A percentile compares a stretch with the other conserved stretches of the same genome.
Conservation (phyloP, 2,113 vertebrate genomes). For the Varanus salvator region DNA sequence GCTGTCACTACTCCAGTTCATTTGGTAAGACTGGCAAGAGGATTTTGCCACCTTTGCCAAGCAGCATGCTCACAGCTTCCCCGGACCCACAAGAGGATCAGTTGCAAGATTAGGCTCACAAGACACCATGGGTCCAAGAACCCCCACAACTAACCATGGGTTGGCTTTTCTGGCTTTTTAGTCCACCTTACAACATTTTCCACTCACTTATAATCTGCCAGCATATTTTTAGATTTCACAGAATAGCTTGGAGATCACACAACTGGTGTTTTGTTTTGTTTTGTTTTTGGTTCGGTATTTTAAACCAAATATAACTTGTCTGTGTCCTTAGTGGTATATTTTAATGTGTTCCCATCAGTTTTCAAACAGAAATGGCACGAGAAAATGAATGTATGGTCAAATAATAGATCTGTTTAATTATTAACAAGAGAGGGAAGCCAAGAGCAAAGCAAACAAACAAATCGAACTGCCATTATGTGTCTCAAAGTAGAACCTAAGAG, state of each 20-base stretch:
- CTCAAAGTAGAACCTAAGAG: neutral
- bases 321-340: neutral
- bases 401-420: constrained; percentile 20
- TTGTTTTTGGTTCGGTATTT: too few relatives aligned
- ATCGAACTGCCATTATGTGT: constrained; percentile 4
- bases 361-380: neutral
- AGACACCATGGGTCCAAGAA: too few relatives aligned
- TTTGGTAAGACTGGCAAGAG: too few relatives aligned
- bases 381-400: neutral
- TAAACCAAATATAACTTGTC: neutral
- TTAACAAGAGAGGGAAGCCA: constrained; percentile 12
- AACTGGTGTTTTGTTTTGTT: neutral
- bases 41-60: too few relatives aligned
- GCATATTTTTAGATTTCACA: neutral
- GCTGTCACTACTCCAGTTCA: too few relatives aligned
- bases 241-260: neutral
- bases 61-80: too few relatives aligned
- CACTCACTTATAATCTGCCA: neutral
- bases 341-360: constrained; percentile 16
- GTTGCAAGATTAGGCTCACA: too few relatives aligned
- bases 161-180: neutral
- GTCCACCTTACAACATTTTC: neutral
- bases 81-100: too few relatives aligned
- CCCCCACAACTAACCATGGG: too few relatives aligned
- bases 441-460: constrained; percentile 7